A percentile compares a stretch with the other conserved stretches of the same genome.
phyloP scores from a whole-genome alignment of 2,113 vertebrate species.

The Trachemys scripta region DNA sequence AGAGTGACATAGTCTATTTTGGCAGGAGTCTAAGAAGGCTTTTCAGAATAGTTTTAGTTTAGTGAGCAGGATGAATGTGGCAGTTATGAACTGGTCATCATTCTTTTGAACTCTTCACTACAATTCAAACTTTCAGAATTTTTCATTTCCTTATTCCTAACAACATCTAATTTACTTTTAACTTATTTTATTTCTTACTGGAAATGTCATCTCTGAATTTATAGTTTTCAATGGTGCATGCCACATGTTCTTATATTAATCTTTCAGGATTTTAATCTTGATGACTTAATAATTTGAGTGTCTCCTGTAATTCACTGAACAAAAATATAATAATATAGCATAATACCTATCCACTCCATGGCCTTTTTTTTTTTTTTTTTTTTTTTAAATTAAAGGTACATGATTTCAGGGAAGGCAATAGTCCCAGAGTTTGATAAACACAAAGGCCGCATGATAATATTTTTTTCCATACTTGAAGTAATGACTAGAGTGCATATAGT shows the following conservation, averaged over 20 bases:
- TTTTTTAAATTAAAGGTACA: too few species aligned
- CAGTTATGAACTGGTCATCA: not conserved
- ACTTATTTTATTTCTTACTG: not conserved
- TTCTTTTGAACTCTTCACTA: not conserved
- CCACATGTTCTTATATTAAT: not conserved
- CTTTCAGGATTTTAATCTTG: not conserved
- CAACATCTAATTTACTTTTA: not conserved
- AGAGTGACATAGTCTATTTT: conserved; percentile 7
- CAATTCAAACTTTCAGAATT: not conserved
- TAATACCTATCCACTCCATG: rapidly evolving
- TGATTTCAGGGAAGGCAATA: not conserved
- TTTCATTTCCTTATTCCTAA: not conserved
- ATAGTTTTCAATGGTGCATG: not conserved
- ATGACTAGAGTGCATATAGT: rapidly evolving
- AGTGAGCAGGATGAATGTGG: not conserved
- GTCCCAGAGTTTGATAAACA: not conserved
- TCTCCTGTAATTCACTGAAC: not conserved
- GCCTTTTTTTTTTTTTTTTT: not conserved
- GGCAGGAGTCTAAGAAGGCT: not conserved
- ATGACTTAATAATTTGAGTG: rapidly evolving
- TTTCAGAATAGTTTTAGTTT: not conserved
- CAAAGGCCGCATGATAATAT: rapidly evolving
- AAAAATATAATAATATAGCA: not conserved
- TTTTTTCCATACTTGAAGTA: not conserved
- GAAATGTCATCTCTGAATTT: not conserved